Conservation (phyloP, 2,888 invertebrate species). For the Polia nebulosa region DNA sequence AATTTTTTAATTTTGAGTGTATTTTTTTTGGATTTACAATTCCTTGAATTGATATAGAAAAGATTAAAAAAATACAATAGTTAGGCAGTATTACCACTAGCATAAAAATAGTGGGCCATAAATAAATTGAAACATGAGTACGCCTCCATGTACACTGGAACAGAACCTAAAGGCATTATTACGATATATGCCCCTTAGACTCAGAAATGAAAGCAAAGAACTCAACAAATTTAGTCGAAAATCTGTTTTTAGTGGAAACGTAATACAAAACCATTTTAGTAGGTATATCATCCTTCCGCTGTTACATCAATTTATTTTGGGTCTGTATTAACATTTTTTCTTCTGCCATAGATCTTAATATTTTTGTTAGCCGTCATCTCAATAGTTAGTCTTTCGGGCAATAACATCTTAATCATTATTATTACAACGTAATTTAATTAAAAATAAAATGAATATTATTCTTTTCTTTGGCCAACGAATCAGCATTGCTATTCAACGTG, state of each 20-base stretch:
- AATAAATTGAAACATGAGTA: not conserved
- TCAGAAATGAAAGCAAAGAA: not conserved
- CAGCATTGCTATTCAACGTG: too few species aligned
- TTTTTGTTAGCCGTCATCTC: not conserved
- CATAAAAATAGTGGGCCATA: not conserved
- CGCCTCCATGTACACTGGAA: slow-evolving; percentile 7
- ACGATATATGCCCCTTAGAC: slow-evolving; percentile 3
- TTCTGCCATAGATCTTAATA: not conserved
- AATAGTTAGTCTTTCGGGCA: not conserved
- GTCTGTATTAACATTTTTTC: not conserved
- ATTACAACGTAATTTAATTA: too few species aligned
- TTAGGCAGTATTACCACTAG: not conserved
- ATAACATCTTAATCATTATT: not conserved
- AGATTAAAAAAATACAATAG: too few species aligned
- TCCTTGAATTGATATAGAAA: too few species aligned
- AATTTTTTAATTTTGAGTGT: too few species aligned
- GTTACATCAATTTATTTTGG: not conserved
- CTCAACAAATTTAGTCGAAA: not conserved
- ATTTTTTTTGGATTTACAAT: too few species aligned
- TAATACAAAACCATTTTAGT: not conserved
- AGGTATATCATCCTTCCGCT: not conserved
- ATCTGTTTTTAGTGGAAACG: not conserved
- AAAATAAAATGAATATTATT: too few species aligned
- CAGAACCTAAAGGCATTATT: slow-evolving; percentile 8
- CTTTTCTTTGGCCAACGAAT: too few species aligned